Evolutionary conservation across 2,113 vertebrate species (phyloP).

Genomic region (Capricornis sumatraensis): DNA sequence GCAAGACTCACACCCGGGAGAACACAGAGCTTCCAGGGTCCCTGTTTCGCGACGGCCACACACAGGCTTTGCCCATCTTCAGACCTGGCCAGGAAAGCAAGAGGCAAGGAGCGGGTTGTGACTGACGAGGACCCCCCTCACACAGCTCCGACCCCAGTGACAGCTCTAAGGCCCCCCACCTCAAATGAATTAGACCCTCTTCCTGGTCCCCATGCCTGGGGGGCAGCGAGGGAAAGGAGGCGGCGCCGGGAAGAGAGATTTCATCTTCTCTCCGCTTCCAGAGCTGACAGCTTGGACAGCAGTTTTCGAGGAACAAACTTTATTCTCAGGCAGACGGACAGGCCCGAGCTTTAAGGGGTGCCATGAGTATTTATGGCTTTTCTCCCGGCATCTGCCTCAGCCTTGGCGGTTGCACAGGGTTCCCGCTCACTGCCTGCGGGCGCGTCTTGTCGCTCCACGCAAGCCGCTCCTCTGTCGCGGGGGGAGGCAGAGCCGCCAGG

Average conservation of each 20-base stretch:
- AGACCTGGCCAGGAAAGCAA: neutral
- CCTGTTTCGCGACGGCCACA: neutral
- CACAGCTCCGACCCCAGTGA: neutral
- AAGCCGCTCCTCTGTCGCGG: too few relatives aligned
- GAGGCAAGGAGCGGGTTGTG: neutral
- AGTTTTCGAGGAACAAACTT: neutral
- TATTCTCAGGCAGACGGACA: neutral
- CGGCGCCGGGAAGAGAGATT: neutral
- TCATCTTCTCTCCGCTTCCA: neutral
- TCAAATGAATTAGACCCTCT: neutral
- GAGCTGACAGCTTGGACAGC: neutral
- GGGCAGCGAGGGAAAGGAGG: neutral
- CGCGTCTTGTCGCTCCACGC: rapidly evolving
- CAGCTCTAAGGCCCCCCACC: neutral
- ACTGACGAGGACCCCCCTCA: too few relatives aligned
- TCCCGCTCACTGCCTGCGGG: neutral
- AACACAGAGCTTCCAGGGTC: neutral
- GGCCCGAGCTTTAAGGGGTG: neutral
- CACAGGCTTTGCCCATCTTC: neutral
- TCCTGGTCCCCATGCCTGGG: rapidly evolving
- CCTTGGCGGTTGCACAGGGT: rapidly evolving
- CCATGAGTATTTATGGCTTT: neutral
- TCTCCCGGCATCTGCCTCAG: neutral
- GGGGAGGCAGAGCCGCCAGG: neutral
- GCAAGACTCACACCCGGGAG: too few relatives aligned